Evolutionary conservation across 2,797 vertebrate species (phyloP), one percentile per base, ranked within the genome.

Genomic region (Tapirus indicus): DNA sequence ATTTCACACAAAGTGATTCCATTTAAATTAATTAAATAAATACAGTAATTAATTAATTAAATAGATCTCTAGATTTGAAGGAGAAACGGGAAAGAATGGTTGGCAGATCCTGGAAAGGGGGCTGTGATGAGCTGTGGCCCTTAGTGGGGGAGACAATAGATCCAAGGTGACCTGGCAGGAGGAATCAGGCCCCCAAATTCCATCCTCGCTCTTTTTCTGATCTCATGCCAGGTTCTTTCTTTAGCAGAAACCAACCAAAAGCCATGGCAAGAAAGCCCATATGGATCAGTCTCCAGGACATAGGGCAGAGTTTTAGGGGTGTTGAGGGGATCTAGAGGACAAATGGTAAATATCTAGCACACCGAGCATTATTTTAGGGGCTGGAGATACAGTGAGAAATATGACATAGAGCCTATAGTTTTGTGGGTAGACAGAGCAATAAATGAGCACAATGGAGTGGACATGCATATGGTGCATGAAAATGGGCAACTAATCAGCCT

Each of bases 11-110:
- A 71, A 91, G 17, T 72, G 23, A 75, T 88, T 84, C 18, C 29
- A 71, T 95, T 90, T 58, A 41, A 91, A n/a, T 64, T 78, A 77
- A 58, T 52, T 75, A 91, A 95, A 20, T 72, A 94, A 38, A 38
- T 38, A 38, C 4, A 38, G 2, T 38, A 38, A 38, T 38, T 38
- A 88, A n/a, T 64, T 78, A 77, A 58, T 52, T 75, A 91, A 95
- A 20, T 72, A 94, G 38, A 4, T 38, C 38, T 80, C 9, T 38
- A 75, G 29, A 58, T 41, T 17, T 47, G 23, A 93, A 91, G 38
- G 18, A n/a, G 3, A 88, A 93, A 77, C 88, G n/a, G 29, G 58
- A 88, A 27, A 20, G 10, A 87, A 79, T 21, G 32, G 0, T 69
- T 49, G 7, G 29, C 25, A 86, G 27, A 47, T 86, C 27, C 58